Base-by-base conservation (phyloP, 2,797 vertebrate genomes). In the Sebastiscus albofasciatus region DNA sequence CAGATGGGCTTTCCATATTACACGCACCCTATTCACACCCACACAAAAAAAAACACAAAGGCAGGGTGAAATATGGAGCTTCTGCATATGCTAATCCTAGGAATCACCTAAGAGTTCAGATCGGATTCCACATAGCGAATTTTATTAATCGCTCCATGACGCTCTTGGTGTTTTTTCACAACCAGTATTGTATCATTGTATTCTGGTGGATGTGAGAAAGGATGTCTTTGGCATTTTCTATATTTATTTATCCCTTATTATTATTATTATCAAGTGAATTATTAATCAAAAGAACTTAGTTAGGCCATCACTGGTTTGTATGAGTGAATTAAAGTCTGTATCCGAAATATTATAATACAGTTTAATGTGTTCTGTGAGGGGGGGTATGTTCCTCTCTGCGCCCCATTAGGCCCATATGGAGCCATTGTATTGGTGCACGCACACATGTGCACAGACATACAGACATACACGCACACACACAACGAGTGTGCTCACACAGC, bases 331-430 rank as follows among this genome's bases (percentile, higher is more conserved):
- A 18, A 86, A 77, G 60, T 73, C 67, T 72, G 56, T 58, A 77
- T 29, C 11, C 26, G 22, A 79, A 27, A 67, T 70, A 85, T 64
- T 59, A 79, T 56, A 85, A 77, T 64, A 59, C 66, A 46, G 39
- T 69, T 88, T 70, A 67, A 82, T 75, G 72, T 6, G 8, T 83
- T 80, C 72, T 75, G 71, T 64, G 31, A 42, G 56, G 74, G 68
- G 24, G 72, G 39, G 24, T 31, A 75, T 81, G 75, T 77, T 77
- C 75, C 9, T 81, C 67, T 82, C 67, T 75, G 67, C 56, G 84
- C 70, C 82, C 83, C 91, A 93, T 93, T 94, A 93, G 87, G 84
- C 77, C 73, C 77, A 88, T 91, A 94, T 92, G 89, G 84, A 82
- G 79, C 69, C 67, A 75, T 5, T 68, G 72, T 74, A 73, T 71